Evolutionary conservation across 2,113 vertebrate species (phyloP), one percentile per base, ranked within the genome.

Genomic region (Gorsachius goisagi): DNA sequence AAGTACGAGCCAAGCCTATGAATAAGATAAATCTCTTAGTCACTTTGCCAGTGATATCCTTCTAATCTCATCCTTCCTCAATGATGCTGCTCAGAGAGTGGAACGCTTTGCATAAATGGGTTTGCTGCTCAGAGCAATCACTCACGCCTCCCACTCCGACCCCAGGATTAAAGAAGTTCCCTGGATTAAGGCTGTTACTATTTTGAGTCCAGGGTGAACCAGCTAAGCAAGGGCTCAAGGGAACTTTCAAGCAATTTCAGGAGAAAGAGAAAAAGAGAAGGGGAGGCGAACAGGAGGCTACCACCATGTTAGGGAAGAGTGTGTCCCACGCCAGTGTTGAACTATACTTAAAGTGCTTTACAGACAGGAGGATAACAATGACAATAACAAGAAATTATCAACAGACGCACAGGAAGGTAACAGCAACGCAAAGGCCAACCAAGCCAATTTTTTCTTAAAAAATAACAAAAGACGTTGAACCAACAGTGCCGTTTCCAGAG

Each of bases 21-120:
- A 96, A 94, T 92, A 88, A 96, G 89, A 95, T 95, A 96, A 97
- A 96, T 97, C 94, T 93, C 92, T 95, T 97, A 95, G 94, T 96
- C 95, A 93, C 45, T 97, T 96, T 93, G 92, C 89, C 75, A 93
- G 76, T 82, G 87, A 96, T 93, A 95, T 72, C 93, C 92, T 91
- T 76, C 95, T 97, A 97, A 97, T 97, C 96, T 97, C 87, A 96
- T 97, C 93, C 93, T 89, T 96, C 76, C 88, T 95, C 83, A 94
- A n/a, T 2, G 11, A 81, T 17, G 30, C 85, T 88, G 86, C 80
- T 93, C 75, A 88, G 93, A 92, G 91, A 96, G 82, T 49, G 73
- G 90, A 96, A 90, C 58, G 55, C 59, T 96, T 95, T 49, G 87
- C 92, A 89, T 89, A 97, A 97, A 96, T 33, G 87, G 79, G 95